Conservation (phyloP, 2,113 vertebrate genomes). For the Microcebus jonahi region DNA sequence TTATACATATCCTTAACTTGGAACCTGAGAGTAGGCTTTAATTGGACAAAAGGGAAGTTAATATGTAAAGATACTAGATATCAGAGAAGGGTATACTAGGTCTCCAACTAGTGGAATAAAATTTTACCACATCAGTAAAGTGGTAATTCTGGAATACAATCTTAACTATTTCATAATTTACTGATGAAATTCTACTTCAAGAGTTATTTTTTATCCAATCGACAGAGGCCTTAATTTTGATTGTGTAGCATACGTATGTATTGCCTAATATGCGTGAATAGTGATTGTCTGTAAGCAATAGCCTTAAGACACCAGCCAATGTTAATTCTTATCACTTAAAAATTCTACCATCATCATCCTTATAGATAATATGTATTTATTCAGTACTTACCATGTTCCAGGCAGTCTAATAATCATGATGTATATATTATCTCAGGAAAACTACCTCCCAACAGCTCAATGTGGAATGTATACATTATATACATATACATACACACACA, state of each 20-base stretch:
- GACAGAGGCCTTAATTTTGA: not conserved
- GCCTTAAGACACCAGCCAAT: not conserved
- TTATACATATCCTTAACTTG: not conserved
- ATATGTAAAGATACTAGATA: not conserved
- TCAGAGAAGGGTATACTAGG: not conserved
- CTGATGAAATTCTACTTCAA: not conserved
- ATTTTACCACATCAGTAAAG: not conserved
- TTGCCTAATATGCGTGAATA: not conserved
- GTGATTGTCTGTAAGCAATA: not conserved
- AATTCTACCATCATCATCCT: not conserved
- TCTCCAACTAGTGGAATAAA: not conserved
- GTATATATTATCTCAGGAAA: not conserved
- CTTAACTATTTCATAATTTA: not conserved
- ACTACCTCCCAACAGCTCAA: not conserved
- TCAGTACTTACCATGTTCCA: not conserved
- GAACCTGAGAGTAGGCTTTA: not conserved
- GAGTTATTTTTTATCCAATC: not conserved
- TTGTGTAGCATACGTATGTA: rapidly evolving
- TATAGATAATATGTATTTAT: not conserved
- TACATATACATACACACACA: no score
- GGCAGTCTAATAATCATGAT: not conserved
- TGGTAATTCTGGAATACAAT: not conserved
- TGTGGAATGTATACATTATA: not conserved
- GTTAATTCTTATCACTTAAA: not conserved
- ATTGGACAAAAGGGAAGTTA: not conserved